A percentile compares a stretch with the other conserved stretches of the same genome.
phyloP scores from a whole-genome alignment of 2,113 vertebrate genomes.

The Osmerus eperlanus region DNA sequence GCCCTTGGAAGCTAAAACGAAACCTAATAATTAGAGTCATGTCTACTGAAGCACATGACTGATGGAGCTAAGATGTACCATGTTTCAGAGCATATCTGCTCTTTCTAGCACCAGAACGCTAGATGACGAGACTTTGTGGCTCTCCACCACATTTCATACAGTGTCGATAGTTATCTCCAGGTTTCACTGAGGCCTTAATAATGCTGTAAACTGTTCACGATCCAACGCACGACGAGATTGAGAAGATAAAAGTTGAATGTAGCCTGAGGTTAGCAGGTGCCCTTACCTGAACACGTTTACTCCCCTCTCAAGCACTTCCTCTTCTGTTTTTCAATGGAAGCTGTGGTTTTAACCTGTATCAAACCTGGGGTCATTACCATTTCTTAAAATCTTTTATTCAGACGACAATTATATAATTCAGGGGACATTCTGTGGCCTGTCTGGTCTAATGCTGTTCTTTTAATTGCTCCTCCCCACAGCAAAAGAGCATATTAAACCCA shows the following conservation, averaged over 20 bases:
- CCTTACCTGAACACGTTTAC: conserved; percentile 15
- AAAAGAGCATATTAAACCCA: not conserved
- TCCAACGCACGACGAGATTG: conserved; percentile 26
- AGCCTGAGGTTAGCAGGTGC: conserved; percentile 1
- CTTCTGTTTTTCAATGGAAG: too few species aligned
- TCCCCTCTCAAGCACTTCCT: too few species aligned
- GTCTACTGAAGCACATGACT: conserved; percentile 14
- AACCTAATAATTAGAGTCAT: conserved; percentile 27
- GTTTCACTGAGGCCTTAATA: conserved; percentile 28
- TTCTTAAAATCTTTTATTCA: not conserved
- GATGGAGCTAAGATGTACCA: conserved; percentile 27
- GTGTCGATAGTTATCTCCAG: conserved; percentile 48
- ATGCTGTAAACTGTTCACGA: too few species aligned
- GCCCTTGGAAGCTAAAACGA: conserved; percentile 28
- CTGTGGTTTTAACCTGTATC: not conserved
- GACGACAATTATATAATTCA: conserved; percentile 17
- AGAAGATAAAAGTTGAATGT: not conserved
- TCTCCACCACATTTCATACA: conserved; percentile 62
- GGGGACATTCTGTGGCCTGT: not conserved
- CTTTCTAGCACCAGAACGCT: conserved; percentile 59
- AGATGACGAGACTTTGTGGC: conserved; percentile 58
- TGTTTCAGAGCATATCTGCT: conserved; percentile 34
- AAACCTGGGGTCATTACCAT: conserved; percentile 3
- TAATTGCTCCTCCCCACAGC: not conserved
- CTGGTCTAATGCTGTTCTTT: not conserved